Evolutionary conservation across 1,140 invertebrate genomes (phyloP).

Genomic region (Drosophila mayri): DNA sequence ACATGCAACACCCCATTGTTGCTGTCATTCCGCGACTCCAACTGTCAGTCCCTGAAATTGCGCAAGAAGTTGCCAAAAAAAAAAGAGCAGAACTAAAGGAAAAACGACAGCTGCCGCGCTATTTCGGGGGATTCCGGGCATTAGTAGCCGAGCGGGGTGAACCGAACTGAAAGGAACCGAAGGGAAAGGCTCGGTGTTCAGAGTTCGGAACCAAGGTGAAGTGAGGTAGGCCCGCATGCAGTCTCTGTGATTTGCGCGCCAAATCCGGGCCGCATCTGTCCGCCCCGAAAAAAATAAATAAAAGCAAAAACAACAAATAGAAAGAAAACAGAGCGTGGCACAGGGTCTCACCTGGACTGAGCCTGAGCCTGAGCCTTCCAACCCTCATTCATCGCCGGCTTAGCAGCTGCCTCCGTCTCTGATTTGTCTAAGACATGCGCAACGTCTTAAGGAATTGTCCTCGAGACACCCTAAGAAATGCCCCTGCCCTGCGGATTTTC

Average conservation of each 20-base stretch:
- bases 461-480: constrained; percentile 52
- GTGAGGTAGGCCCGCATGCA: constrained; percentile 41
- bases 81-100: constrained; percentile 30
- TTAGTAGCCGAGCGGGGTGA: constrained; percentile 3
- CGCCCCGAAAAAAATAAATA: constrained; percentile 9
- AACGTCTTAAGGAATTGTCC: constrained; percentile 70
- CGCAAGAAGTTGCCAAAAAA: constrained; percentile 71
- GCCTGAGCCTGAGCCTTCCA: constrained; percentile 58
- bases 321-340: constrained; percentile 50
- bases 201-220: constrained; percentile 13
- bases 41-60: constrained; percentile 62
- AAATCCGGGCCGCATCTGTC: constrained; percentile 69
- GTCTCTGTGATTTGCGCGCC: constrained; percentile 60
- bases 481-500: constrained; percentile 52
- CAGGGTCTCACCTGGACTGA: constrained; percentile 78
- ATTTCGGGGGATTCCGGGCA: constrained; percentile 24
- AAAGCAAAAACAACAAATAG: constrained; percentile 6
- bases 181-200: neutral
- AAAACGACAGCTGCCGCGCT: constrained; percentile 49
- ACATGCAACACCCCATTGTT: constrained; percentile 54
- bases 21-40: constrained; percentile 54
- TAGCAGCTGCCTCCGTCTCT: constrained; percentile 66
- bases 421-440: constrained; percentile 73
- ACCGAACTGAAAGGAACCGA: constrained; percentile 1
- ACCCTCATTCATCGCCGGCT: constrained; percentile 52